Evolutionary conservation across 2,113 vertebrate genomes (phyloP).

Genomic region (Cyrtonyx montezumae): DNA sequence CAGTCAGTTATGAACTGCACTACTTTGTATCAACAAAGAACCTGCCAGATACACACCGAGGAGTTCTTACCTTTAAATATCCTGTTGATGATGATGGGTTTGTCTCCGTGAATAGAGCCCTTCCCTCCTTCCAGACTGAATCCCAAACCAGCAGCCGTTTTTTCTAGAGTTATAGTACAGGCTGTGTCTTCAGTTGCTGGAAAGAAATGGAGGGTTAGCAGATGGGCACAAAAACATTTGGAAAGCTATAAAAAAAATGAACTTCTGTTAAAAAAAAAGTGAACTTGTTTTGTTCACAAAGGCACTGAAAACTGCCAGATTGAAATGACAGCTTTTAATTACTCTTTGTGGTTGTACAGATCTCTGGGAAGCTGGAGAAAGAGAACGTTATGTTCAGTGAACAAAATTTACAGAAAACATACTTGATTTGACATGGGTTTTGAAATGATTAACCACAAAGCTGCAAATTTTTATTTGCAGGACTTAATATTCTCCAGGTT

Average conservation of each 20-base stretch:
- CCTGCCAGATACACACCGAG: rapidly evolving
- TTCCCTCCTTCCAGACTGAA: slow-evolving; percentile 95
- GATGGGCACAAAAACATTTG: not conserved
- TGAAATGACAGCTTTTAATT: not conserved
- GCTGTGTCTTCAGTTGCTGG: slow-evolving; percentile 60
- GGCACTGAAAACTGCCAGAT: not conserved
- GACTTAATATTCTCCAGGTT: not conserved
- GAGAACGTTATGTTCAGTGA: not conserved
- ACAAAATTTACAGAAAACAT: not conserved
- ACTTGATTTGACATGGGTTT: not conserved
- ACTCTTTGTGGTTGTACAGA: not conserved
- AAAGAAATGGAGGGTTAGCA: not conserved
- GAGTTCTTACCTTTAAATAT: slow-evolving; percentile 86
- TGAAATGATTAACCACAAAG: not conserved
- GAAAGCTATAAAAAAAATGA: not conserved
- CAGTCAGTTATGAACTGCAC: not conserved
- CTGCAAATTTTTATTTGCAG: not conserved
- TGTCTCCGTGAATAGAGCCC: slow-evolving; percentile 92
- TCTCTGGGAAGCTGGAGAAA: not conserved
- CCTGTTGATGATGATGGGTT: slow-evolving; percentile 87
- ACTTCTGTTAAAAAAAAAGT: not conserved
- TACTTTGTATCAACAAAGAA: not conserved
- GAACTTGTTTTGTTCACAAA: not conserved
- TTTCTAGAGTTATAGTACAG: slow-evolving; percentile 82
- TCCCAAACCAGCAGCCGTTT: slow-evolving; percentile 87